These are phyloP conservation scores for Papilio polytes DNA, from an alignment of 1,140 invertebrate genomes.

Conservation along the genomic window DNA sequence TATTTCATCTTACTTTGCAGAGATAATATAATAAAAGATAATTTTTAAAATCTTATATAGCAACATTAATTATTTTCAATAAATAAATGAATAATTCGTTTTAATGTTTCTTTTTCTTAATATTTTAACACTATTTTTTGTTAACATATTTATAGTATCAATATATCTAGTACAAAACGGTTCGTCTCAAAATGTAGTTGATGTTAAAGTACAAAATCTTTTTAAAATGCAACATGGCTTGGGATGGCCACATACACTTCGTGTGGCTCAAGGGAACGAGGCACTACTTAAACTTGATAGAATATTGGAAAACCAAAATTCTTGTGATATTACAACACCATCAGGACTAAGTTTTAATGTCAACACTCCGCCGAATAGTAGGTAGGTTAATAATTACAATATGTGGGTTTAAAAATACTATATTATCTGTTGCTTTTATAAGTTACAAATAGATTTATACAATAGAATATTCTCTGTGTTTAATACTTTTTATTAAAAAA, in stretches of 20 bases:
- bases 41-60: no score
- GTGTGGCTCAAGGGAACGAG: constrained; percentile 64
- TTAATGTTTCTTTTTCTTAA: no score
- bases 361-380: constrained; percentile 52
- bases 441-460: no score
- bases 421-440: no score
- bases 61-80: no score
- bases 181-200: constrained; percentile 12
- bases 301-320: constrained; percentile 48
- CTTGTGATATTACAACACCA: constrained; percentile 60
- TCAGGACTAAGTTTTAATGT: constrained; percentile 57
- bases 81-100: no score
- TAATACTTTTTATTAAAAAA: no score
- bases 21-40: no score
- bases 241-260: constrained; percentile 60
- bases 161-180: neutral
- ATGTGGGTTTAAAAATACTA: no score
- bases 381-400: constrained; percentile 49
- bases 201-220: constrained; percentile 54
- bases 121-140: no score
- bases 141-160: constrained; percentile 19
- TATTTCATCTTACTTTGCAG: no score
- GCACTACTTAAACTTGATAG: constrained; percentile 60
- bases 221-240: constrained; percentile 64
- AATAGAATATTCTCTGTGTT: no score